Base-by-base conservation (phyloP, 2,888 invertebrate genomes). In the Sisyra terminalis region DNA sequence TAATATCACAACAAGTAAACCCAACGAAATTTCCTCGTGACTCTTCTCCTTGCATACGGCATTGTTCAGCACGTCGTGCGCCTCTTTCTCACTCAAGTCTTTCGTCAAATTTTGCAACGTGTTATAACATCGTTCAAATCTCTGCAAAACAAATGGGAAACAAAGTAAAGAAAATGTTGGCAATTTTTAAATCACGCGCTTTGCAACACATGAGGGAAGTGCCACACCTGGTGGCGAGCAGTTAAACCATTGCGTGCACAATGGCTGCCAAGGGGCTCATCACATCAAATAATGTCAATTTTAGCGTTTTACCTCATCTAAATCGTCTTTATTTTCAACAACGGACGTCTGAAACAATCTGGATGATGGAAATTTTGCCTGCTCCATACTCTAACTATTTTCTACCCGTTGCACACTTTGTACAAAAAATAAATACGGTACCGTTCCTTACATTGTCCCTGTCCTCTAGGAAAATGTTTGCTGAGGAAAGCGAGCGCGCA, bases 1-100 rank as follows among this genome's bases (percentile, higher is more conserved):
- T 48, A 96, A 71, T 54, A 94, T 89, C 45, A 78, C 77, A 61
- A 86, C 86, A 46, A 96, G 67, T 59, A 96, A 75, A 42, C 94
- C 96, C 50, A 92, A 65, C 43, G 87, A 89, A 46, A 93, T 82
- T 56, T 96, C 94, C 62, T 96, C 94, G 67, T 93, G 90, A 55
- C 82, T 84, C 54, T 73, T 75, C 49, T 85, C 85, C 63, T 89
- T 88, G 58, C 86, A 80, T 49, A 90, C 84, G 47, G 88, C 81
- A 61, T 82, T 86, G 58, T 87, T 89, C 40, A 94, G 71, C 24
- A 83, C 81, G 61, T 94, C 93, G 60, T 93, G 92, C 53, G 86
- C 80, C 66, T 94, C 93, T 58, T 92, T 86, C 57, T 94, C 94
- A 53, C 87, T 89, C 54, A 88, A 73, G 51, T 88, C 89, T 50